A percentile compares a stretch with the other conserved stretches of the same genome.
These are phyloP conservation scores for Turnix velox DNA, from an alignment of 2,113 vertebrate species.

Conservation along the genomic window DNA sequence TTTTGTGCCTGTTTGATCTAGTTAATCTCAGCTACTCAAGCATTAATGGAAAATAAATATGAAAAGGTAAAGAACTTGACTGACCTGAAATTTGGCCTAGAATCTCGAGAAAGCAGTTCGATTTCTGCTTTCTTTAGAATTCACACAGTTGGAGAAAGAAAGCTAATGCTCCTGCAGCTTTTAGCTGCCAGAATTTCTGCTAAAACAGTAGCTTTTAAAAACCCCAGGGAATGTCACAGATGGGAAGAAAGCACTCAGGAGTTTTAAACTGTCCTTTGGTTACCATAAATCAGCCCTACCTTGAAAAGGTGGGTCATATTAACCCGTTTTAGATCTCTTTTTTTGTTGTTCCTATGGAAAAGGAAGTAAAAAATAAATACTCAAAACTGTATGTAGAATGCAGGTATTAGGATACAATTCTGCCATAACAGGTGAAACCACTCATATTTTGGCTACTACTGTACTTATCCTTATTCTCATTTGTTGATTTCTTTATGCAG, in stretches of 20 bases:
- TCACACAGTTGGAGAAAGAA: not conserved
- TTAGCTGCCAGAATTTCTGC: not conserved
- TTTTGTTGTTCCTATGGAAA: not conserved
- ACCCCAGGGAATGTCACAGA: not conserved
- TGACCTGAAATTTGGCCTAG: not conserved
- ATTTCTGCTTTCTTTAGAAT: not conserved
- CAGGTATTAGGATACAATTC: not conserved
- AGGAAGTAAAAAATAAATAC: not conserved
- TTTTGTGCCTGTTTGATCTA: not conserved
- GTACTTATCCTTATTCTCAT: not conserved
- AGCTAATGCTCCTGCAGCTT: not conserved
- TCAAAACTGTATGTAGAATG: not conserved
- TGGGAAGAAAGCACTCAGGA: not conserved
- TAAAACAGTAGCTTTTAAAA: slow-evolving; percentile 14
- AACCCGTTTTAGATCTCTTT: not conserved
- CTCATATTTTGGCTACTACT: not conserved
- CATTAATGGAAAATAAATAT: slow-evolving; percentile 26
- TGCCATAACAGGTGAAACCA: not conserved
- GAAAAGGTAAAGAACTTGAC: not conserved
- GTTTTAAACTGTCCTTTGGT: not conserved
- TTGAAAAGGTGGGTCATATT: not conserved
- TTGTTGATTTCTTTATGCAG: not conserved
- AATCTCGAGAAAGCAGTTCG: not conserved
- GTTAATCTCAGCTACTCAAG: not conserved
- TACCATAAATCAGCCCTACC: not conserved